phyloP scores from a whole-genome alignment of 2,888 invertebrate genomes.

The Linnaemya tessellans region DNA sequence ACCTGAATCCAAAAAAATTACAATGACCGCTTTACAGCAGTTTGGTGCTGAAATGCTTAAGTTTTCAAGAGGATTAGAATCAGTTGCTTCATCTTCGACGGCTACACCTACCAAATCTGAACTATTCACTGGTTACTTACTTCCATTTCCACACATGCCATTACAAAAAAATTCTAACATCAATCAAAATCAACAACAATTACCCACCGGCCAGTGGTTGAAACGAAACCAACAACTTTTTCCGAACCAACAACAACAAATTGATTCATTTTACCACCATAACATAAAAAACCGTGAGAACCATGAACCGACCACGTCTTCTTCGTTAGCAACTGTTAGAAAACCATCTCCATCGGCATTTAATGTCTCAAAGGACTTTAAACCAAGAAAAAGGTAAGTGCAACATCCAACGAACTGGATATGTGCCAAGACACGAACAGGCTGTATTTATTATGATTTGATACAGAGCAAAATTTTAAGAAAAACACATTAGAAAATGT shows the following conservation, averaged over 20 bases:
- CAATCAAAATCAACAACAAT: constrained; percentile 63
- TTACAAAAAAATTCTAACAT: constrained; percentile 70
- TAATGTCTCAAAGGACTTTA: constrained; percentile 38
- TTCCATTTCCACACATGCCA: constrained; percentile 75
- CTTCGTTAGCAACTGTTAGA: constrained; percentile 22
- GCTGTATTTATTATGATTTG: too few relatives aligned
- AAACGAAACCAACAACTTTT: constrained; percentile 19
- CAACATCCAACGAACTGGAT: neutral
- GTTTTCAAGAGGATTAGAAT: constrained; percentile 91
- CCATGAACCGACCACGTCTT: constrained; percentile 2
- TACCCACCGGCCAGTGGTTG: neutral
- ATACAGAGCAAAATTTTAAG: too few relatives aligned
- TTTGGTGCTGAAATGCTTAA: constrained; percentile 94
- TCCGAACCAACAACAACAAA: constrained; percentile 43
- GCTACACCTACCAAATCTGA: constrained; percentile 81
- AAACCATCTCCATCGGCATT: constrained; percentile 39
- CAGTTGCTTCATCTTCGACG: constrained; percentile 84
- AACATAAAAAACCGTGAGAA: constrained; percentile 22
- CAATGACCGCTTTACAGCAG: constrained; percentile 93
- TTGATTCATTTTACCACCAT: constrained; percentile 29
- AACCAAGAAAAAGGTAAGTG: constrained; percentile 59
- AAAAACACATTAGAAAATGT: too few relatives aligned
- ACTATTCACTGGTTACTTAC: constrained; percentile 78
- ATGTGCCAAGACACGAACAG: too few relatives aligned
- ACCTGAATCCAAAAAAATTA: constrained; percentile 90